Conservation (phyloP, 2,113 vertebrate species). For the Limanda limanda region DNA sequence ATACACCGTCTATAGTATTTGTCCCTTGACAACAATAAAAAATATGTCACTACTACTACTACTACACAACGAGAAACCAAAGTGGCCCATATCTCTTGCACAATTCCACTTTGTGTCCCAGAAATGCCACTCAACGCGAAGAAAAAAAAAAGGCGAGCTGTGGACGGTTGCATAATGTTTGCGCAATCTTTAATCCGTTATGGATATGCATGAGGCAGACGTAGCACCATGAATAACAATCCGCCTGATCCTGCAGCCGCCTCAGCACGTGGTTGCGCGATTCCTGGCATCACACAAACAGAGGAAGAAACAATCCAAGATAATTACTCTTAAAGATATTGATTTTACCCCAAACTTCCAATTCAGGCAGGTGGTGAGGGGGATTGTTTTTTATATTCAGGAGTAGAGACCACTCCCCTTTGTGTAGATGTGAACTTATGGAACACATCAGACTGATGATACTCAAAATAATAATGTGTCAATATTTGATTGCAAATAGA, state of each 20-base stretch:
- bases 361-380: background rate
- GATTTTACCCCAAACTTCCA: background rate
- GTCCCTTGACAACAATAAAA: conserved; percentile 1
- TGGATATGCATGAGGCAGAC: conserved; percentile 66
- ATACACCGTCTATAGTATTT: conserved; percentile 2
- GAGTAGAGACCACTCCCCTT: background rate
- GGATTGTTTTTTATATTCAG: conserved; percentile 7
- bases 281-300: conserved; percentile 27
- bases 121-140: conserved; percentile 66
- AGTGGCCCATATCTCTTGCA: conserved; percentile 25
- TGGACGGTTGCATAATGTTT: conserved; percentile 65
- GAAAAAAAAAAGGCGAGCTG: conserved; percentile 18
- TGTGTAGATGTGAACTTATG: background rate
- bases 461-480: background rate
- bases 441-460: background rate
- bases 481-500: background rate
- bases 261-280: conserved; percentile 39
- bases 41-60: background rate
- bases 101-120: conserved; percentile 56
- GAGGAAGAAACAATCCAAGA: conserved; percentile 26
- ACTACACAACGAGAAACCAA: background rate
- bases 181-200: conserved; percentile 68
- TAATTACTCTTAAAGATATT: background rate
- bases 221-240: conserved; percentile 50
- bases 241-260: conserved; percentile 35